Evolutionary conservation across 2,888 invertebrate genomes (phyloP).

Genomic region (Ophioninae sp.): DNA sequence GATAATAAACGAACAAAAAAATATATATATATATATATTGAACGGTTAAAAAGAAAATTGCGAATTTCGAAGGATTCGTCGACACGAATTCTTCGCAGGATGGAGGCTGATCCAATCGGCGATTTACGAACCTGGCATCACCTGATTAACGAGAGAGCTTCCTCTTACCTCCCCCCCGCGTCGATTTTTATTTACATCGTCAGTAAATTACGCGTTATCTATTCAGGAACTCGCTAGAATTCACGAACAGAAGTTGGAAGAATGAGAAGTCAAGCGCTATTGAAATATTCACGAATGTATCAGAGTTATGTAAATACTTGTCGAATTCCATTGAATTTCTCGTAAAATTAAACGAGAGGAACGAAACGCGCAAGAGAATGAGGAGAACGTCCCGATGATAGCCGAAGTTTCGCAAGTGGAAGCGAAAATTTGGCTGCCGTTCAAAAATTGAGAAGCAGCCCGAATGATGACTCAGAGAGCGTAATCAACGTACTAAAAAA

Average conservation of each 20-base stretch:
- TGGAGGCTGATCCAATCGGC: slow-evolving; percentile 24
- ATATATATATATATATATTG: slow-evolving; percentile 3
- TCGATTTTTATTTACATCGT: slow-evolving; percentile 70
- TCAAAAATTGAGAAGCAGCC: not conserved
- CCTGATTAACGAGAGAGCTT: slow-evolving; percentile 49
- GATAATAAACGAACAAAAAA: slow-evolving; percentile 45
- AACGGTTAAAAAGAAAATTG: not conserved
- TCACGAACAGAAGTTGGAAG: slow-evolving; percentile 36
- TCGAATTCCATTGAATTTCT: slow-evolving; percentile 61
- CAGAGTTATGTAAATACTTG: slow-evolving; percentile 69
- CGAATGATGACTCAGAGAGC: not conserved
- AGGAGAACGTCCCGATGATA: not conserved
- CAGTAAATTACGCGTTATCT: slow-evolving; percentile 67
- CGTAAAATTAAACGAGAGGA: slow-evolving; percentile 10
- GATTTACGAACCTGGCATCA: slow-evolving; percentile 52
- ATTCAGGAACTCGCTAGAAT: slow-evolving; percentile 61
- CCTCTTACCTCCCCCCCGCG: slow-evolving; percentile 60
- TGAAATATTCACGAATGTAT: slow-evolving; percentile 66
- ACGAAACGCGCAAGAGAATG: slow-evolving; percentile 13
- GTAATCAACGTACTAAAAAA: not conserved
- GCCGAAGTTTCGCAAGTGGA: not conserved
- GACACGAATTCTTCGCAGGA: not conserved
- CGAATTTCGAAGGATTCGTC: slow-evolving; percentile 4
- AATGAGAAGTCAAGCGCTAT: slow-evolving; percentile 45
- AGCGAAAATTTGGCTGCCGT: not conserved